Base-by-base conservation (phyloP, 2,888 invertebrate genomes). In the Hylaea fasciaria region DNA sequence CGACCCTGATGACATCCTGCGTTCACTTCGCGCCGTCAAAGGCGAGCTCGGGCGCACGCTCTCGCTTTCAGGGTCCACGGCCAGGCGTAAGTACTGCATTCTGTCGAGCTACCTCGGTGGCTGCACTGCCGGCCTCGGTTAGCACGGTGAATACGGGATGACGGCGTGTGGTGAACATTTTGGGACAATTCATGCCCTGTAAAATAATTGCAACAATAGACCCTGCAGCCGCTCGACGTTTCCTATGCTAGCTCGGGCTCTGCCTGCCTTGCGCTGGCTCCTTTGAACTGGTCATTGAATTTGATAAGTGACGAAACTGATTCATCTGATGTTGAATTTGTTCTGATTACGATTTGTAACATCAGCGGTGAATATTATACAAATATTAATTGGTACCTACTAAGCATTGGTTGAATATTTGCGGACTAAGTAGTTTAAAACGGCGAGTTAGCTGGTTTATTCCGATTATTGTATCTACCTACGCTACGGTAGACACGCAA, bases 1-100 rank as follows among this genome's bases (percentile, higher is more conserved):
- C 72, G 96, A 97, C 87, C 96, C 96, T 0, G 97, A 97, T 82
- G 97, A 97, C 87, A 96, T 97, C 74, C 86, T 97, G 67, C 95
- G 96, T 73, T 96, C 95, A 29, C 87, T 97, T 71, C 97, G 96
- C 79, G 95, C 95, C 59, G 96, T 96, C 67, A 95, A 96, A 80
- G 96, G 96, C 51, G 96, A 97, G 82, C 93, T 97, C 45, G 96
- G 96, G 55, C 94, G 97, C 60, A 96, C 96, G 55, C 95, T 96
- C 94, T 97, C 97, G 78, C 93, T 97, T 71, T 94, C 95, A 68
- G 95, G 94, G 52, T 94, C 94, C 68, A 93, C 93, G 74, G 95
- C 95, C 74, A 93, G 96, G 93, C 95, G 96, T 96, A 93, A 95
- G 96, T 95, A 64, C 48, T n/a, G 48, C 35, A n/a, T 9, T 32